Conservation (phyloP, 2,113 vertebrate species). For the Agapornis roseicollis region DNA sequence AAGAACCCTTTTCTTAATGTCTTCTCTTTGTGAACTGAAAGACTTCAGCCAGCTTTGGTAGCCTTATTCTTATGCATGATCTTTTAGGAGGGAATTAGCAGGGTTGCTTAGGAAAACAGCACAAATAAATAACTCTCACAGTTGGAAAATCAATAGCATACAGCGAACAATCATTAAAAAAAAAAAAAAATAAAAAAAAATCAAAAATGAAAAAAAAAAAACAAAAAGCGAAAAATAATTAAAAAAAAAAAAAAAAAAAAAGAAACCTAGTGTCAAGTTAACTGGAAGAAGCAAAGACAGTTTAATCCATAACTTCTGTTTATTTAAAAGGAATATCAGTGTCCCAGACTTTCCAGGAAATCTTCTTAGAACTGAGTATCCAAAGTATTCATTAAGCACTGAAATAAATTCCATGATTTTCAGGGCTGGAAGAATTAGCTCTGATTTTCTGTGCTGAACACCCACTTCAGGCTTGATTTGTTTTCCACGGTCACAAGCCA, state of each 20-base stretch:
- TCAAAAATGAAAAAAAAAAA: too few relatives aligned
- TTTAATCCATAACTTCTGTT: not conserved
- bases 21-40: not conserved
- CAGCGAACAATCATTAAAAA: not conserved
- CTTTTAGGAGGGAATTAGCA: not conserved
- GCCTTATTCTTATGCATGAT: not conserved
- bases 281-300: not conserved
- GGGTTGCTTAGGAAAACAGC: constrained; percentile 8
- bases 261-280: not conserved
- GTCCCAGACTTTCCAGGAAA: not conserved
- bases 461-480: not conserved
- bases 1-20: constrained; percentile 12
- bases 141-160: not conserved
- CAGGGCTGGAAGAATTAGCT: not conserved
- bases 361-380: not conserved
- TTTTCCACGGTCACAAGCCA: not conserved
- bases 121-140: constrained; percentile 34
- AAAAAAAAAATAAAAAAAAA: too few relatives aligned
- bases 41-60: not conserved
- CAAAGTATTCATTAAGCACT: not conserved
- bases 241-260: constrained; percentile 17
- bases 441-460: not conserved
- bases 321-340: not conserved
- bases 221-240: constrained; percentile 4
- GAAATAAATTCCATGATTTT: not conserved